phyloP scores from a whole-genome alignment of 1,140 invertebrate species.

The Trachymyrmex septentrionalis region DNA sequence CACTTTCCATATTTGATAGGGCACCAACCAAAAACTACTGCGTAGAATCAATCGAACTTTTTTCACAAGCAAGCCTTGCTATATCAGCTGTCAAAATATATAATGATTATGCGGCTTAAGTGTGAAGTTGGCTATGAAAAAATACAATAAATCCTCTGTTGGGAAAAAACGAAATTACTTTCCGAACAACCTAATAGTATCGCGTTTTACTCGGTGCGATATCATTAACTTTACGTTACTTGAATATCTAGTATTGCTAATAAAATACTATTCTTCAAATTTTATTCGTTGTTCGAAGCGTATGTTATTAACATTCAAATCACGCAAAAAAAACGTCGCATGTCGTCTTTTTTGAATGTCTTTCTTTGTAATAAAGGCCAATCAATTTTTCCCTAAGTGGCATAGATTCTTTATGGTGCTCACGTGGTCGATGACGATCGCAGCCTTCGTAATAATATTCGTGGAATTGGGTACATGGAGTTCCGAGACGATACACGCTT shows the following conservation, averaged over 20 bases:
- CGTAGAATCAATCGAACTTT: too few relatives aligned
- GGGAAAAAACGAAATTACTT: too few relatives aligned
- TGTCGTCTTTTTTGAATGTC: background rate
- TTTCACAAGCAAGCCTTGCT: too few relatives aligned
- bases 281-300: background rate
- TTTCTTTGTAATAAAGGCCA: conserved; percentile 40
- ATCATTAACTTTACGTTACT: conserved; percentile 3
- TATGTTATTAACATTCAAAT: conserved; percentile 36
- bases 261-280: background rate
- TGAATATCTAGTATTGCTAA: background rate
- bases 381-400: conserved; percentile 88
- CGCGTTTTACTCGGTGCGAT: background rate
- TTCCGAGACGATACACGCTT: conserved; percentile 92
- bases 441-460: conserved; percentile 94
- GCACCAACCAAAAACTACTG: too few relatives aligned
- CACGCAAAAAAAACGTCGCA: conserved; percentile 6
- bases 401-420: conserved; percentile 95
- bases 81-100: too few relatives aligned
- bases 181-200: too few relatives aligned
- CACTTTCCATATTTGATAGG: too few relatives aligned
- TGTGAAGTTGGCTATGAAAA: too few relatives aligned
- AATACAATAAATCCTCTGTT: too few relatives aligned
- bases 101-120: too few relatives aligned
- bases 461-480: conserved; percentile 93
- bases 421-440: conserved; percentile 92